Percentiles rank a stretch among this genome's conserved stretches.
These are phyloP conservation scores for Coenonympha glycerion DNA, from an alignment of 2,888 invertebrate genomes.

Conservation along the genomic window DNA sequence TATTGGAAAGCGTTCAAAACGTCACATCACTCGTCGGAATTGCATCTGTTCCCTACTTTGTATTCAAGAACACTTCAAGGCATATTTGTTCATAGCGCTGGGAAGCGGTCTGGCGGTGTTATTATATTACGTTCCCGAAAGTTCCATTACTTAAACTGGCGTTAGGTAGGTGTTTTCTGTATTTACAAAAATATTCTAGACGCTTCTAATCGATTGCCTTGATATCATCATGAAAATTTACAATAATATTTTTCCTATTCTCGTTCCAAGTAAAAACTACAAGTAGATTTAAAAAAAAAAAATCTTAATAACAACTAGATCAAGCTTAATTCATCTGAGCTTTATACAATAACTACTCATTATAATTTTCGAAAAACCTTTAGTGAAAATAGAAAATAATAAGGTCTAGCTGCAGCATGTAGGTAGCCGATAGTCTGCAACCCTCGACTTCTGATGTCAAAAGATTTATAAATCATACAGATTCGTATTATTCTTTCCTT, in stretches of 20 bases:
- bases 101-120: not conserved
- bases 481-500: conserved; percentile 47
- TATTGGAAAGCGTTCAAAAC: conserved; percentile 36
- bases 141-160: not conserved
- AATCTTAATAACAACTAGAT: too few species aligned
- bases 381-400: too few species aligned
- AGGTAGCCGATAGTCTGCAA: not conserved
- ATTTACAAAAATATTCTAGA: too few species aligned
- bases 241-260: too few species aligned
- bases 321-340: too few species aligned
- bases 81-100: conserved; percentile 54
- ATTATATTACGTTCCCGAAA: conserved; percentile 6
- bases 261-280: too few species aligned
- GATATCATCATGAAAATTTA: too few species aligned
- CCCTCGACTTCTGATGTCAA: conserved; percentile 5
- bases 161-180: not conserved
- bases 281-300: too few species aligned
- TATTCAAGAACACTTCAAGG: conserved; percentile 55
- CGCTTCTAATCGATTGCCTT: too few species aligned
- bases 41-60: conserved; percentile 58
- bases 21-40: conserved; percentile 25
- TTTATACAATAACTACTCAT: too few species aligned
- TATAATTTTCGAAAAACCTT: too few species aligned
- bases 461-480: conserved; percentile 39
- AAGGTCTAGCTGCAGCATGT: too few species aligned